Base-by-base conservation (phyloP, 1,140 invertebrate genomes). In the Drosophila malerkotliana region DNA sequence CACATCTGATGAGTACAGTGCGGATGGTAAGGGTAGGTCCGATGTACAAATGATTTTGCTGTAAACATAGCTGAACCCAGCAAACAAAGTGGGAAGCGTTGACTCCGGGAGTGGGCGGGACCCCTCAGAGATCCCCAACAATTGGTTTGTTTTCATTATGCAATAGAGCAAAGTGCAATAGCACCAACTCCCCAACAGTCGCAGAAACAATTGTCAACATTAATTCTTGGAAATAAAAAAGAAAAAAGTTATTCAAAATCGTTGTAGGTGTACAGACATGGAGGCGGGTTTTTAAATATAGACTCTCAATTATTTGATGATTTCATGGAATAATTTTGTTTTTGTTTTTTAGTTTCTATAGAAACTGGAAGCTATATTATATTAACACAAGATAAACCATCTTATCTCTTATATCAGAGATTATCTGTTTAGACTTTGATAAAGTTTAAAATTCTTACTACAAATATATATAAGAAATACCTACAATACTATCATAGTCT, bases 151-250 rank as follows among this genome's bases (percentile, higher is more conserved):
- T 68, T 56, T 37, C 62, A 56, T 72, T 58, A 72, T 64, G 72
- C 72, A 74, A 74, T 74, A 74, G 72, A 74, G 71, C 71, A 74
- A 74, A 74, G 72, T 74, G 71, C 72, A 74, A 51, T 52, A 57
- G 60, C 59, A 74, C 47, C 66, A 59, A 60, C 66, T 39, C 66
- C 32, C 47, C 72, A 26, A 18, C 44, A 73, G 41, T 24, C 52
- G 32, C 32, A 49, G 39, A 32, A 30, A 68, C 66, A 69, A 68
- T 47, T 74, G 72, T 74, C 71, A 56, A 52, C 59, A 47, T 39
- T 30, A 44, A 73, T 47, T 53, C 59, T 64, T 37, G 51, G 28
- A 74, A 48, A 64, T 21, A 41, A 44, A 62, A 55, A 15, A 44
- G 5, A 30, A 55, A 66, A 56, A 41, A 32, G 21, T 30, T 37